Percentiles rank a stretch among this genome's conserved stretches.
Evolutionary conservation across 2,113 vertebrate genomes (phyloP).

Genomic region (Paramormyrops kingsleyae): DNA sequence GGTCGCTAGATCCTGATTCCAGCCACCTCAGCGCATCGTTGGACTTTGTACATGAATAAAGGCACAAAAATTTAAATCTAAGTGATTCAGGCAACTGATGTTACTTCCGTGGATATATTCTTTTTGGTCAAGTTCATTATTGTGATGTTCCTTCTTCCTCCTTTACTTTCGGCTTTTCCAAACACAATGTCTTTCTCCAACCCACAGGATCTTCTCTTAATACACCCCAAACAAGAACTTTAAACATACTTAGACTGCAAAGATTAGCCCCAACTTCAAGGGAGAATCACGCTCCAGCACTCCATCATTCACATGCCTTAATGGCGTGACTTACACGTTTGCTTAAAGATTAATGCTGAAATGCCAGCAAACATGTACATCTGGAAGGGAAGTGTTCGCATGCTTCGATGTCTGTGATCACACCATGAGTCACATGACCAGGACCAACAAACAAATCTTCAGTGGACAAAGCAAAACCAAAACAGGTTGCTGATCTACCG

Average conservation of each 20-base stretch:
- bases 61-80: background rate
- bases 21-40: background rate
- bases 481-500: background rate
- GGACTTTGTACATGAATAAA: background rate
- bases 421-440: background rate
- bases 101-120: background rate
- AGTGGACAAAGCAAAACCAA: background rate
- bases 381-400: background rate
- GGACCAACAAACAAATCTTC: background rate
- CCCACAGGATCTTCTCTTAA: background rate
- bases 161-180: background rate
- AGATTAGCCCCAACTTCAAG: background rate
- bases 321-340: background rate
- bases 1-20: background rate
- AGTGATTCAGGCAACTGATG: background rate
- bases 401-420: background rate
- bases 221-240: background rate
- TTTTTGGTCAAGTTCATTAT: background rate
- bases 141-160: background rate
- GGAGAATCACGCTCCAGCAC: background rate
- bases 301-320: background rate
- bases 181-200: background rate
- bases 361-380: background rate
- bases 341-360: background rate
- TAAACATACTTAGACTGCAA: background rate